phyloP scores from a whole-genome alignment of 2,113 vertebrate genomes.

The Myrmecobius fasciatus region DNA sequence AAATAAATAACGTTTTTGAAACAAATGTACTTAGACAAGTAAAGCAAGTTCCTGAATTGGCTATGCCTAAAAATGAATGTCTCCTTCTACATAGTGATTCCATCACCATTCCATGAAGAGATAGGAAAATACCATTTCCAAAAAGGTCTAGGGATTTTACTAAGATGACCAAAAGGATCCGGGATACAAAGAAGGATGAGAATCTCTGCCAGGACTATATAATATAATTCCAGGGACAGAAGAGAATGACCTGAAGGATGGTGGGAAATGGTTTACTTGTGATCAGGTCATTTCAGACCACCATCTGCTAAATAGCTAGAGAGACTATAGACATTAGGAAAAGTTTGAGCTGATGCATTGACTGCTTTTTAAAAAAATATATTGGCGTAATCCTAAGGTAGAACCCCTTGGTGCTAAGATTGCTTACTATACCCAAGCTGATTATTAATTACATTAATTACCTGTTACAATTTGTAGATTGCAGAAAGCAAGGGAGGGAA shows the following conservation, averaged over 20 bases:
- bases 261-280: neutral
- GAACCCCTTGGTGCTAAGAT: neutral
- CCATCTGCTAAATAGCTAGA: neutral
- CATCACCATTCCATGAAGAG: neutral
- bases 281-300: neutral
- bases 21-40: neutral
- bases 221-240: neutral
- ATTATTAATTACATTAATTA: neutral
- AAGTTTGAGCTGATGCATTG: neutral
- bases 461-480: neutral
- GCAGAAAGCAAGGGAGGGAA: neutral
- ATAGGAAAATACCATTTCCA: neutral
- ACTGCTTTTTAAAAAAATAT: neutral
- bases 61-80: neutral
- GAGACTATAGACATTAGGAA: neutral
- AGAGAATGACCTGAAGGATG: neutral
- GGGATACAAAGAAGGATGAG: neutral
- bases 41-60: neutral
- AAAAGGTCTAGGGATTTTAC: neutral
- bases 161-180: neutral
- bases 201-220: neutral
- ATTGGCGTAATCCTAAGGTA: neutral
- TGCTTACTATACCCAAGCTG: neutral
- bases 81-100: neutral
- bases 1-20: neutral